Base-by-base conservation (phyloP, 2,888 invertebrate genomes). In the Meteorus cinctellus region DNA sequence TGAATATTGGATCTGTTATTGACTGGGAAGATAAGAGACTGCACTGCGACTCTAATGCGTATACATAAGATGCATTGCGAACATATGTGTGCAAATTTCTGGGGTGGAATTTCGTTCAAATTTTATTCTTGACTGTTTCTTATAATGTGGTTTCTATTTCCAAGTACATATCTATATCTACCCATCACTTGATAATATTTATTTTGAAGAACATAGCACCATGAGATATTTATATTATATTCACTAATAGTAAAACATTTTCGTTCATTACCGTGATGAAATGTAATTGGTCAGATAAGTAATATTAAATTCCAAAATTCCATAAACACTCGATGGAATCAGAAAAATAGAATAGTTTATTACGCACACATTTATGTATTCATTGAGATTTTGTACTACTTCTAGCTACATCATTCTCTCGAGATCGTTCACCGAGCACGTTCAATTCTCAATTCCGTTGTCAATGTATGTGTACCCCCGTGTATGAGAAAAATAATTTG, bases 401-500 rank as follows among this genome's bases (percentile, higher is more conserved):
- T 41, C 41, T 19, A 19, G 41, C 65, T 62, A 62, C 62, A 62
- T 62, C 62, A 41, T 34, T 65, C 41, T 19, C 65, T 34, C 65
- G 4, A 65, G 34, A 65, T 62, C 29, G 29, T 62, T 62, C 31
- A n/a, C 31, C 14, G 16, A 41, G 36, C 36, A 65, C n/a, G 41
- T 36, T 19, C n/a, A 12, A 41, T 34, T 65, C 36, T 36, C 55
- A 24, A 55, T 55, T 55, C 55, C 8, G 19, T 78, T 41, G 74
- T 77, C 59, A 67, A 72, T 60, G 48, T 67, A 70, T 71, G 34
- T 51, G 60, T 59, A 63, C 78, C 60, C 77, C 76, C 74, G 77
- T n/a, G 81, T 77, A 19, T 2, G 19, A 19, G 19, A 48, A 75
- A 79, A 75, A 80, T 79, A 60, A 80, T 78, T 75, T 60, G 78